phyloP scores from a whole-genome alignment of 2,113 vertebrate species.

The Mustela nigripes region DNA sequence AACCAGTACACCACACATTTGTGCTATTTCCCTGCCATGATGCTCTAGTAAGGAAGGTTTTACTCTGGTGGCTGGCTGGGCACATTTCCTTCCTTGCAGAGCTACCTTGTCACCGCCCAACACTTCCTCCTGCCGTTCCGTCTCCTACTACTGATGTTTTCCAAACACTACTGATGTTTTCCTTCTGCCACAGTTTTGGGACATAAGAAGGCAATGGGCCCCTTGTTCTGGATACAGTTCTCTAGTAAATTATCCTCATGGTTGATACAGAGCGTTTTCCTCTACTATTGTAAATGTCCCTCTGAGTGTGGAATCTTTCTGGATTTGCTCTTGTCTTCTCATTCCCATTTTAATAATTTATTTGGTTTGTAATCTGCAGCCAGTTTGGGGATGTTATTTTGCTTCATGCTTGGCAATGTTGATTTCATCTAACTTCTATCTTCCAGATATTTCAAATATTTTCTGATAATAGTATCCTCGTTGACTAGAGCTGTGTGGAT shows the following conservation, averaged over 20 bases:
- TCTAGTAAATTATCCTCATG: not conserved
- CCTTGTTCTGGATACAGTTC: not conserved
- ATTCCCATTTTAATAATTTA: conserved; percentile 26
- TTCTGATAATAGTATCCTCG: not conserved
- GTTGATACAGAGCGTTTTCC: not conserved
- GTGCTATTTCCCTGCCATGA: not conserved
- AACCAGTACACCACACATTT: not conserved
- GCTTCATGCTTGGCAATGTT: not conserved
- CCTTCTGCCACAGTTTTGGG: not conserved
- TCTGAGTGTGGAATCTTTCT: conserved; percentile 19
- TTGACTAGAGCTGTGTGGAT: not conserved
- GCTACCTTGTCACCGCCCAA: not conserved
- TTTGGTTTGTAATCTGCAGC: not conserved
- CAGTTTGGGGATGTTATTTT: not conserved
- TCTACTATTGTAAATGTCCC: not conserved
- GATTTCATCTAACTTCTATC: conserved; percentile 49
- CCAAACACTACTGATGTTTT: not conserved
- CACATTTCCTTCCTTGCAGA: not conserved
- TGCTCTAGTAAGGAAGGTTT: not conserved
- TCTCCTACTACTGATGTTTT: not conserved
- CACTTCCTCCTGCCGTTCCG: not conserved
- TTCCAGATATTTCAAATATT: conserved; percentile 10
- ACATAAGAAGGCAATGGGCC: not conserved
- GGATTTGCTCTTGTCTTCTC: conserved; percentile 7
- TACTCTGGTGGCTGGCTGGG: fast-evolving